phyloP scores from a whole-genome alignment of 2,888 invertebrate genomes.

The Tiphia femorata region DNA sequence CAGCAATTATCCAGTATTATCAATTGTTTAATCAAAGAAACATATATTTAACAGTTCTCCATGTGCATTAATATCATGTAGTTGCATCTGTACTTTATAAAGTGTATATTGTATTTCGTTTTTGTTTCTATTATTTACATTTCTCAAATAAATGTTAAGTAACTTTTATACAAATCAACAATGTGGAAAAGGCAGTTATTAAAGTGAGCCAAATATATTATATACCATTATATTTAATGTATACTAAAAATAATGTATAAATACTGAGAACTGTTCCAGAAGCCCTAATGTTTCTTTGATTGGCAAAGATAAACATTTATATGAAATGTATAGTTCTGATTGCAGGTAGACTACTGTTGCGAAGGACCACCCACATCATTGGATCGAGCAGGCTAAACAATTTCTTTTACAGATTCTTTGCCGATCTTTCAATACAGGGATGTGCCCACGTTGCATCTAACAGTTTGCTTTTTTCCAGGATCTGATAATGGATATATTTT shows the following conservation, averaged over 20 bases:
- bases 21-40: conserved; percentile 39
- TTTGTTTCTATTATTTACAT: neutral
- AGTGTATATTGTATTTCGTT: neutral
- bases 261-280: neutral
- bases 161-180: neutral
- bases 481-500: conserved; percentile 17
- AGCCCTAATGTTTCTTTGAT: conserved; percentile 33
- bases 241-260: neutral
- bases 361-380: conserved; percentile 12
- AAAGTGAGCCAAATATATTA: neutral
- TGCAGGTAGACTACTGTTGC: conserved; percentile 9
- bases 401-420: neutral
- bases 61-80: neutral
- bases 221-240: neutral
- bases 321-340: conserved; percentile 22
- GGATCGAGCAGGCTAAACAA: neutral
- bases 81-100: neutral
- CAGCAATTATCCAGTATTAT: neutral
- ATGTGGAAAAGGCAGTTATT: neutral
- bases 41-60: conserved; percentile 8
- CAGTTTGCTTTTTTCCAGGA: too few relatives aligned
- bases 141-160: neutral
- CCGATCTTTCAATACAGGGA: neutral
- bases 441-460: too few relatives aligned
- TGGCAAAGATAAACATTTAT: conserved; percentile 6